A percentile compares a stretch with the other conserved stretches of the same genome.
Conservation (phyloP, 2,888 invertebrate species). For the Sarcophaga rosellei region DNA sequence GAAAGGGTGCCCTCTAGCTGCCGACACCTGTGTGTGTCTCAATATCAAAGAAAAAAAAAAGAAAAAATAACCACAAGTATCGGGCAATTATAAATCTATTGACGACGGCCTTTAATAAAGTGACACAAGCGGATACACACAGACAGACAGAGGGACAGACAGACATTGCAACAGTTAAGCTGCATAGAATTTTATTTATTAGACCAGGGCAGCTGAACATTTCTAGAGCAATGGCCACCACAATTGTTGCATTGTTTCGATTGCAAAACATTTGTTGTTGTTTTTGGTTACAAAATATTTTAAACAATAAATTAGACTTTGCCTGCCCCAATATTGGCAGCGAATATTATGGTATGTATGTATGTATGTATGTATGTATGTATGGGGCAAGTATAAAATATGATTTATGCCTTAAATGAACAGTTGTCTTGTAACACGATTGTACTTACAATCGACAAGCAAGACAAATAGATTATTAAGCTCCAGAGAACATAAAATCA, state of each 20-base stretch:
- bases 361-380: not conserved
- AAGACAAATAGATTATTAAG: constrained; percentile 29
- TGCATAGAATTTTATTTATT: not conserved
- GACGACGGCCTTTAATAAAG: constrained; percentile 21
- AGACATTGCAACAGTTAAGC: not conserved
- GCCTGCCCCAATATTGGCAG: constrained; percentile 50
- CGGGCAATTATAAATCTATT: constrained; percentile 14
- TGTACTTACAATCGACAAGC: constrained; percentile 20
- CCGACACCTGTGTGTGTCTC: constrained; percentile 67
- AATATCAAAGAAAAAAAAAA: not conserved
- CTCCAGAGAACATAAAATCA: constrained; percentile 20
- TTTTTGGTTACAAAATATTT: constrained; percentile 7
- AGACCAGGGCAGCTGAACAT: constrained; percentile 51
- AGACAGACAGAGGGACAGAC: not conserved
- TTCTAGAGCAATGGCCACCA: not conserved
- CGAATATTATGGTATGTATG: constrained; percentile 19
- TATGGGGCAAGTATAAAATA: not conserved
- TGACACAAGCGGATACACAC: constrained; percentile 46
- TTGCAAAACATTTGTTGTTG: constrained; percentile 49
- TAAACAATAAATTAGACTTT: constrained; percentile 64
- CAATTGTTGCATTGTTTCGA: constrained; percentile 66
- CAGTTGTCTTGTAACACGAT: constrained; percentile 8
- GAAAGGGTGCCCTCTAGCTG: constrained; percentile 69
- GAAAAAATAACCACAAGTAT: not conserved
- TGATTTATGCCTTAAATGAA: constrained; percentile 48